phyloP scores from a whole-genome alignment of 2,113 vertebrate genomes.

The Plotosus lineatus region DNA sequence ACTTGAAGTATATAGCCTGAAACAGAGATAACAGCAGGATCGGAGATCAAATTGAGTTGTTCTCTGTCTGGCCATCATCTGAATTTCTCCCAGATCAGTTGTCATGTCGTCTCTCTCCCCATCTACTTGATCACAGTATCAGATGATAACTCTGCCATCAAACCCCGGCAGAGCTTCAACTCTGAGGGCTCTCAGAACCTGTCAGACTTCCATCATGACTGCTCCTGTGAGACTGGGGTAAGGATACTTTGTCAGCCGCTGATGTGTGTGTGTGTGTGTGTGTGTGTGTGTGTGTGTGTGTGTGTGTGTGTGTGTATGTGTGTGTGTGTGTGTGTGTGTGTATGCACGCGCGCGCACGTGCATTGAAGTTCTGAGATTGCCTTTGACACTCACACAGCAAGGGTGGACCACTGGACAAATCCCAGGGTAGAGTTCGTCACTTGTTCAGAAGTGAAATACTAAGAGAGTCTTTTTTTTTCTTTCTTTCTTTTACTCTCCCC shows the following conservation, averaged over 20 bases:
- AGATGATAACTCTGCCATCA: slow-evolving; percentile 25
- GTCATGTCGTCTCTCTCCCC: slow-evolving; percentile 38
- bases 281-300: slow-evolving; percentile 9
- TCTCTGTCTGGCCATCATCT: slow-evolving; percentile 12
- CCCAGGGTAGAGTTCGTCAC: slow-evolving; percentile 46
- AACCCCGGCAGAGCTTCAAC: slow-evolving; percentile 20
- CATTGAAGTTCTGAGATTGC: slow-evolving; percentile 7
- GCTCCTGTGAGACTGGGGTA: slow-evolving; percentile 26
- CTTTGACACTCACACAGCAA: slow-evolving; percentile 34
- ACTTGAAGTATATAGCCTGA: neutral
- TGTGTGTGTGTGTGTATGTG: neutral
- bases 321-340: slow-evolving; percentile 8
- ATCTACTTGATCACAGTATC: slow-evolving; percentile 39
- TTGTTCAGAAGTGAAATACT: slow-evolving; percentile 41
- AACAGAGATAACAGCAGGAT: neutral
- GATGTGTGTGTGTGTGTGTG: slow-evolving; percentile 14
- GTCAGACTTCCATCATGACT: slow-evolving; percentile 41
- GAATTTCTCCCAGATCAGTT: slow-evolving; percentile 39
- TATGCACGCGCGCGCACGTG: neutral
- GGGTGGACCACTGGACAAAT: slow-evolving; percentile 47
- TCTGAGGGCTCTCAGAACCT: slow-evolving; percentile 26
- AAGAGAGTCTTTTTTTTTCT: neutral
- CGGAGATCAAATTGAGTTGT: slow-evolving; percentile 16
- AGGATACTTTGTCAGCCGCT: slow-evolving; percentile 28
- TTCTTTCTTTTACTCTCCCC: neutral